A percentile compares a stretch with the other conserved stretches of the same genome.
phyloP scores from a whole-genome alignment of 2,888 invertebrate genomes.

The Ptilodon capucinus region DNA sequence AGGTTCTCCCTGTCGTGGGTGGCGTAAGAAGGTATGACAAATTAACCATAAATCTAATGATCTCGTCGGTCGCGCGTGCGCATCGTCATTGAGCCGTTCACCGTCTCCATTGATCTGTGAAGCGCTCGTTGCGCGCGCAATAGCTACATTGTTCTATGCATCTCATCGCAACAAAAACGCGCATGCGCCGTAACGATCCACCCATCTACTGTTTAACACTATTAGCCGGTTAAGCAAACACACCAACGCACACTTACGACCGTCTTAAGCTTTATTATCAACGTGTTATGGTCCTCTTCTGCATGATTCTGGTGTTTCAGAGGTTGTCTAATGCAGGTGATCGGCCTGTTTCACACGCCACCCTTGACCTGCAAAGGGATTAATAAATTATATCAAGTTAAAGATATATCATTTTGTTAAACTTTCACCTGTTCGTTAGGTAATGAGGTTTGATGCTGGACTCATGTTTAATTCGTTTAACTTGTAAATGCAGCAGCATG shows the following conservation, averaged over 20 bases:
- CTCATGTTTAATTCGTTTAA: conserved; percentile 34
- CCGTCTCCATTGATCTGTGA: not conserved
- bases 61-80: not conserved
- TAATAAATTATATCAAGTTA: conserved; percentile 32
- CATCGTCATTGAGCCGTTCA: not conserved
- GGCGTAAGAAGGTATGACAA: not conserved
- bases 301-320: not conserved
- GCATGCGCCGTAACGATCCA: conserved; percentile 25
- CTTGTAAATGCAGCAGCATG: too few species aligned
- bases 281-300: not conserved
- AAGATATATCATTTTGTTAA: conserved; percentile 30
- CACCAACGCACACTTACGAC: not conserved
- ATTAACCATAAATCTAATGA: not conserved
- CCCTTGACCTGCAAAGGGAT: conserved; percentile 32
- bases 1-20: not conserved
- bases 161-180: conserved; percentile 32
- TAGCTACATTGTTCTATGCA: conserved; percentile 1
- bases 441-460: conserved; percentile 31
- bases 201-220: conserved; percentile 30
- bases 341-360: conserved; percentile 40
- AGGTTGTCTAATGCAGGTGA: conserved; percentile 12
- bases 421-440: conserved; percentile 21
- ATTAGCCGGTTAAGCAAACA: conserved; percentile 40
- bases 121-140: not conserved
- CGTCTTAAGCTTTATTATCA: conserved; percentile 1